A percentile compares a stretch with the other conserved stretches of the same genome.
These are phyloP conservation scores for Habroteleia sp. DNA, from an alignment of 2,888 invertebrate genomes.

Conservation along the genomic window DNA sequence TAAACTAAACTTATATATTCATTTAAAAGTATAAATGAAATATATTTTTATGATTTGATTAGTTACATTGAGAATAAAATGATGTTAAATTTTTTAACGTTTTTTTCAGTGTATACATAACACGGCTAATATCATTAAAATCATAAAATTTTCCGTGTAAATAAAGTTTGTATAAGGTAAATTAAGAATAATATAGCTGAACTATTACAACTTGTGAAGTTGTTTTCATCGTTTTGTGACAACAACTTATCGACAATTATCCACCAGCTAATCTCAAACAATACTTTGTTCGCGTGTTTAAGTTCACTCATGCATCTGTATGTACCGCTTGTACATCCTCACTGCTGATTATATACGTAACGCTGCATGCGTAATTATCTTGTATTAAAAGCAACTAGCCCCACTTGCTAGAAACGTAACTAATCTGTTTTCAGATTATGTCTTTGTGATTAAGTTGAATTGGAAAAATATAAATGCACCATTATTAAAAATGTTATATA, in stretches of 20 bases:
- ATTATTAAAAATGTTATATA: too few relatives aligned
- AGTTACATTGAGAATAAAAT: too few relatives aligned
- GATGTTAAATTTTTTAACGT: too few relatives aligned
- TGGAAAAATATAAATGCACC: neutral
- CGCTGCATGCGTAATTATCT: slow-evolving; percentile 67
- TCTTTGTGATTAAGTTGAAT: slow-evolving; percentile 7
- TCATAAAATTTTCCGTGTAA: too few relatives aligned
- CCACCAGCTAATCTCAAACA: slow-evolving; percentile 72
- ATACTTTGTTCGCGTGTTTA: slow-evolving; percentile 72
- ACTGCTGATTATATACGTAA: slow-evolving; percentile 38
- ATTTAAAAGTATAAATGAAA: too few relatives aligned
- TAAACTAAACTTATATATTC: too few relatives aligned
- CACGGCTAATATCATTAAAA: too few relatives aligned
- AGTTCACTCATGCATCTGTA: slow-evolving; percentile 32
- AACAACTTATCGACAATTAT: slow-evolving; percentile 63
- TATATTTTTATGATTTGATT: too few relatives aligned
- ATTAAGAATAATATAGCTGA: neutral
- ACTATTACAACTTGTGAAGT: neutral
- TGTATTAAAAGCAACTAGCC: slow-evolving; percentile 38
- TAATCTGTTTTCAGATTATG: slow-evolving; percentile 23
- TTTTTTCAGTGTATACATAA: too few relatives aligned
- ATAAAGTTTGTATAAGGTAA: too few relatives aligned
- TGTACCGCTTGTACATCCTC: slow-evolving; percentile 58
- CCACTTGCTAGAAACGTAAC: slow-evolving; percentile 1
- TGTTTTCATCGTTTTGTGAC: neutral